These are phyloP conservation scores for Anorthoa munda DNA, from an alignment of 2,888 invertebrate species.

Conservation along the genomic window DNA sequence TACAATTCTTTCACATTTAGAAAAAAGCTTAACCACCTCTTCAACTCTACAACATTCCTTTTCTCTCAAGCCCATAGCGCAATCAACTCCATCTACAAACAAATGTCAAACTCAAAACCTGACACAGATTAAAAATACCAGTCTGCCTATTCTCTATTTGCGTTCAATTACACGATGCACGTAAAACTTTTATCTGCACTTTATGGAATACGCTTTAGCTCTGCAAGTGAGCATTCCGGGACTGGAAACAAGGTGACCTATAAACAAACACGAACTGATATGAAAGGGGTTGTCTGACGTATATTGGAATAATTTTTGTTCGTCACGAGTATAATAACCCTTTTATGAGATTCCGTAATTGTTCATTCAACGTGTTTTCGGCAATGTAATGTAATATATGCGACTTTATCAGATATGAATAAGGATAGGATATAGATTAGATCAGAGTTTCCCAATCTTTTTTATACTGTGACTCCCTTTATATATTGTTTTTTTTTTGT, in stretches of 20 bases:
- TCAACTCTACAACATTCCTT: background rate
- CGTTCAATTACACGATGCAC: constrained; percentile 52
- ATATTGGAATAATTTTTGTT: constrained; percentile 50
- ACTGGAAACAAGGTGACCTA: constrained; percentile 63
- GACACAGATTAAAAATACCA: constrained; percentile 31
- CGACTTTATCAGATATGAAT: background rate
- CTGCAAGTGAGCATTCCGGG: constrained; percentile 44
- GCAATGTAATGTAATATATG: constrained; percentile 23
- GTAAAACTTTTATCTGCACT: constrained; percentile 56
- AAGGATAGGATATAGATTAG: background rate
- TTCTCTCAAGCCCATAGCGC: background rate
- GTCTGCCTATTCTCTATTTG: constrained; percentile 23
- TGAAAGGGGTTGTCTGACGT: constrained; percentile 53
- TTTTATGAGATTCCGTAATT: constrained; percentile 34
- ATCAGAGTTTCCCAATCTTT: too few species aligned
- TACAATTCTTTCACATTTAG: background rate
- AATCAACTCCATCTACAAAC: constrained; percentile 12
- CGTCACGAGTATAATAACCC: constrained; percentile 37
- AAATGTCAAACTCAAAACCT: constrained; percentile 25
- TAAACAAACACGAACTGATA: constrained; percentile 54
- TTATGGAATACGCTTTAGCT: constrained; percentile 52
- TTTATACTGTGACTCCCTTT: too few species aligned
- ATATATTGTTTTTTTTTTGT: too few species aligned
- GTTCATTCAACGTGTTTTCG: constrained; percentile 23
- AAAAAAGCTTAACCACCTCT: background rate